phyloP scores from a whole-genome alignment of 1,140 invertebrate species.

The Drosophila azteca region DNA sequence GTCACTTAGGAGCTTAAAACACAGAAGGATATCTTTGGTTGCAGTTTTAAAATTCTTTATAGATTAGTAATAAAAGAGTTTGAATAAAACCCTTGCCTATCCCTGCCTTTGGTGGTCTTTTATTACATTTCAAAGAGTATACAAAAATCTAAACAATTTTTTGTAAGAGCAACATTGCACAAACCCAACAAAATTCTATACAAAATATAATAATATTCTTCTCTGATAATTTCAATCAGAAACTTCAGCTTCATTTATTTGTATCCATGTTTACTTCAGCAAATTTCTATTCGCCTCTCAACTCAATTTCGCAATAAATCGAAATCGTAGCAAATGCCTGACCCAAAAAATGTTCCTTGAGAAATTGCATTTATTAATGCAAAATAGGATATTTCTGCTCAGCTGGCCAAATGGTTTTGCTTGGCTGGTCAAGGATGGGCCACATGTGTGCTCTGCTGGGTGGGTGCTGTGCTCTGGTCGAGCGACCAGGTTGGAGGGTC shows the following conservation, averaged over 20 bases:
- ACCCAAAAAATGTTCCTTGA: constrained; percentile 32
- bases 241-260: constrained; percentile 19
- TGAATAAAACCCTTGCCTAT: too few species aligned
- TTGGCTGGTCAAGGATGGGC: not conserved
- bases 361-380: constrained; percentile 71
- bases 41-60: too few species aligned
- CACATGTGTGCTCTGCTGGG: constrained; percentile 12
- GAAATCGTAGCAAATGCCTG: constrained; percentile 34
- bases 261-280: not conserved
- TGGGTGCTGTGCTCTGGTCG: not conserved
- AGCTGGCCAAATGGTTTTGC: constrained; percentile 21
- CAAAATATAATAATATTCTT: too few species aligned
- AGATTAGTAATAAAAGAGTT: too few species aligned
- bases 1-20: too few species aligned
- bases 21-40: too few species aligned
- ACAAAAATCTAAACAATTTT: too few species aligned
- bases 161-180: too few species aligned
- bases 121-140: too few species aligned
- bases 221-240: not conserved
- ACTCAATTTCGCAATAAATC: constrained; percentile 40
- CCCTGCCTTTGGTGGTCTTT: too few species aligned
- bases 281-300: constrained; percentile 5
- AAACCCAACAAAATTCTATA: too few species aligned
- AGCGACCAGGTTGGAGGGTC: constrained; percentile 21
- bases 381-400: constrained; percentile 59